Percentiles rank a stretch among this genome's conserved stretches.
These are phyloP conservation scores for Oasisia sp. DNA, from an alignment of 2,888 invertebrate genomes.

Conservation along the genomic window DNA sequence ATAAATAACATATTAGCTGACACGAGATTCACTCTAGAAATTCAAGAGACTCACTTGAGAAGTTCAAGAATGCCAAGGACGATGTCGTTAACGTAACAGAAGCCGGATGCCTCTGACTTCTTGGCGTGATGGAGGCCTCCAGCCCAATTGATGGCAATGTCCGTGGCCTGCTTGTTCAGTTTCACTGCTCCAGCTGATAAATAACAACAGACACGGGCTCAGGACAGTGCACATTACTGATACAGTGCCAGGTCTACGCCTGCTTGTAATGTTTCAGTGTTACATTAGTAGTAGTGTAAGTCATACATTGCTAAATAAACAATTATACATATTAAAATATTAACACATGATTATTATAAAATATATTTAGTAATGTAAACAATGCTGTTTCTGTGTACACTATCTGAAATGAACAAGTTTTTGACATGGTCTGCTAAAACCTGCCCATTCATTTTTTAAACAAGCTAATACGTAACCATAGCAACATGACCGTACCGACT, in stretches of 20 bases:
- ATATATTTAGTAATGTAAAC: too few species aligned
- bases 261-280: neutral
- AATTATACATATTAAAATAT: too few species aligned
- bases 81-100: slow-evolving; percentile 99
- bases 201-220: neutral
- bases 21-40: slow-evolving; percentile 76
- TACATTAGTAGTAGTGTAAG: too few species aligned
- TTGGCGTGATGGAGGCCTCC: slow-evolving; percentile 99
- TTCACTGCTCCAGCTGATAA: neutral
- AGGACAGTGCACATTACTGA: too few species aligned
- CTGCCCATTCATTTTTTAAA: neutral
- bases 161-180: slow-evolving; percentile 96
- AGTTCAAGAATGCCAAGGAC: slow-evolving; percentile 96
- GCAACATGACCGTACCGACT: slow-evolving; percentile 69
- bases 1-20: neutral
- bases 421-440: neutral
- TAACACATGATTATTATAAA: too few species aligned
- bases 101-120: slow-evolving; percentile 98
- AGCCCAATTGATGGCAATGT: slow-evolving; percentile 99
- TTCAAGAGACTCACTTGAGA: slow-evolving; percentile 78
- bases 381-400: too few species aligned
- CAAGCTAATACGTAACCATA: neutral
- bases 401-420: neutral
- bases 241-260: too few species aligned
- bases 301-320: too few species aligned